Evolutionary conservation across 2,888 invertebrate genomes (phyloP).

Genomic region (Seira ritae): DNA sequence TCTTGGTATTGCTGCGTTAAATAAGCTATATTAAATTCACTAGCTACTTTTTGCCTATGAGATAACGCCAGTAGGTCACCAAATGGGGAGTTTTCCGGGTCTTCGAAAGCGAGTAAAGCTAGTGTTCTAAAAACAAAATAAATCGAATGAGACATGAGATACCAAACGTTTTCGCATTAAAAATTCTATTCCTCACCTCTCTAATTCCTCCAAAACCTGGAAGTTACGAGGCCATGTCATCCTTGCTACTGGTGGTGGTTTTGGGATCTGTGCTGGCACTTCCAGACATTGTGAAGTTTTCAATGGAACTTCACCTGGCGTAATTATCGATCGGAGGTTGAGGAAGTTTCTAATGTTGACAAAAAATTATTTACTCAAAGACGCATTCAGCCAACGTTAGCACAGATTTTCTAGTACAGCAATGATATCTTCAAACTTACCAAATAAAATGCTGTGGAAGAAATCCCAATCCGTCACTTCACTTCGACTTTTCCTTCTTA

Average conservation of each 20-base stretch:
- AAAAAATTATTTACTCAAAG: too few relatives aligned
- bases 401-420: too few relatives aligned
- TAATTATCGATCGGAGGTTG: too few relatives aligned
- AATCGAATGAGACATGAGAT: background rate
- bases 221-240: constrained; percentile 78
- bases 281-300: constrained; percentile 29
- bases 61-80: constrained; percentile 94
- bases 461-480: too few relatives aligned
- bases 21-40: constrained; percentile 98
- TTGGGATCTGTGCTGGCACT: constrained; percentile 36
- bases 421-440: too few relatives aligned
- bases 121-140: constrained; percentile 81
- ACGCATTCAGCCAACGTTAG: too few relatives aligned
- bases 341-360: too few relatives aligned
- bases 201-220: constrained; percentile 78
- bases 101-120: constrained; percentile 96
- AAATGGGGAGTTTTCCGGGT: constrained; percentile 96
- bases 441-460: too few relatives aligned
- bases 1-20: constrained; percentile 94
- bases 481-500: too few relatives aligned
- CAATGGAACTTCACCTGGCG: too few relatives aligned
- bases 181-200: too few relatives aligned
- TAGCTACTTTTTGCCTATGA: constrained; percentile 97
- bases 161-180: background rate
- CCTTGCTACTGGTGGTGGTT: constrained; percentile 40